Base-by-base conservation (phyloP, 2,797 vertebrate species). In the Orientallactaga sibirica region DNA sequence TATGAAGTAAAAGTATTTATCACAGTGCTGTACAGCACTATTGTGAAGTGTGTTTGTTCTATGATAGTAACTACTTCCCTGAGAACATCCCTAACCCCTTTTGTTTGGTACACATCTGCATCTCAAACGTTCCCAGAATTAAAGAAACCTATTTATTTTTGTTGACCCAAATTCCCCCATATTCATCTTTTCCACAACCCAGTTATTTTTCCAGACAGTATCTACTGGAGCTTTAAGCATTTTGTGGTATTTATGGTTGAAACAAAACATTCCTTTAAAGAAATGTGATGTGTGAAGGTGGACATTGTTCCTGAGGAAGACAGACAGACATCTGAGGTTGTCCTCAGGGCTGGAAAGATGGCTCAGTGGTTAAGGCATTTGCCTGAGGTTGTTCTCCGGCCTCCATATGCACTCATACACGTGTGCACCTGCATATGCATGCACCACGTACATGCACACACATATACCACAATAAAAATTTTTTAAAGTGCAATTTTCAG, bases 131-230 rank as follows among this genome's bases (percentile, higher is more conserved):
- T 33, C 25, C n/a, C 43, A 88, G 62, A 27, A 88, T 80, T 78
- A 88, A 92, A 91, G 43, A 93, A 87, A 73, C 1, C 48, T 61
- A 43, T 61, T 81, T 79, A 68, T 77, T 90, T 95, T 80, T 88
- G 55, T 55, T 94, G 71, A 87, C 27, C 19, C 79, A 3, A 0
- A 68, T 96, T 68, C 70, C 24, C 33, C 15, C 22, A 64, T n/a
- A 91, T 79, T 76, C 41, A 84, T 83, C 75, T 91, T 78, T 92
- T 29, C 84, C 22, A 52, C 52, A 89, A 83, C 8, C 22, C 19
- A 61, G 20, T 52, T 94, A 62, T 73, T 94, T 81, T 86, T 75
- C 52, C 7, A 70, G 19, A 73, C 64, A 78, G 1, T n/a, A n/a
- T n/a, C n/a, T n/a, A n/a, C n/a, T n/a, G n/a, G n/a, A n/a, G n/a